Percentiles rank a stretch among this genome's conserved stretches.
These are phyloP conservation scores for Entomobrya multifasciata DNA, from an alignment of 2,888 invertebrate species.

Conservation along the genomic window DNA sequence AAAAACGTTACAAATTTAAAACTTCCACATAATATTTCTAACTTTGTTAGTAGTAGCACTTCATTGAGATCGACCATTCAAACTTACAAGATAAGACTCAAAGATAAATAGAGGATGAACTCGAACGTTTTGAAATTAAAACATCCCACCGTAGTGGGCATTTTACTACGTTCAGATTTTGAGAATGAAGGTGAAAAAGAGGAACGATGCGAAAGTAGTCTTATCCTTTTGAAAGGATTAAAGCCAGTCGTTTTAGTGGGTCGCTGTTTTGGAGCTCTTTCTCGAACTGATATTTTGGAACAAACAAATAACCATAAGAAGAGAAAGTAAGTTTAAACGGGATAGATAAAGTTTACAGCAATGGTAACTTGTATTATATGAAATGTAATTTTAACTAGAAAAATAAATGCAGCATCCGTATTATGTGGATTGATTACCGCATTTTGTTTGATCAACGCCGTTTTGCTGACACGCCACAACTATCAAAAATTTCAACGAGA, in stretches of 20 bases:
- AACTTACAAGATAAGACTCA: too few relatives aligned
- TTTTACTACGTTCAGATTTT: background rate
- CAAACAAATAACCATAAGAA: background rate
- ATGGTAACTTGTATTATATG: background rate
- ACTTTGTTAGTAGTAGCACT: too few relatives aligned
- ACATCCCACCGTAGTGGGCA: background rate
- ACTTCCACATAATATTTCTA: too few relatives aligned
- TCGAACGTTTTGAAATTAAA: background rate
- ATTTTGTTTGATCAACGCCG: background rate
- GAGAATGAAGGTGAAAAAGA: background rate
- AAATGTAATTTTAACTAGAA: background rate
- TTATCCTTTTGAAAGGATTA: background rate
- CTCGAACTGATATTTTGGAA: background rate
- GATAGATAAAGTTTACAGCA: background rate
- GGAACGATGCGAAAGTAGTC: background rate
- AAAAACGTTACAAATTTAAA: too few relatives aligned
- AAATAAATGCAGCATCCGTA: background rate
- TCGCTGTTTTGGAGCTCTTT: background rate
- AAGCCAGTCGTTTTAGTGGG: background rate
- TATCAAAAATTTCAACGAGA: background rate
- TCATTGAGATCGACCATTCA: too few relatives aligned
- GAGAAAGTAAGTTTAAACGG: background rate
- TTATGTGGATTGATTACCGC: background rate
- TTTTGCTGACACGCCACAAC: constrained; percentile 7
- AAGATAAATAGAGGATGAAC: too few relatives aligned